Conservation (phyloP, 2,797 vertebrate species). For the Erpetoichthys calabaricus region DNA sequence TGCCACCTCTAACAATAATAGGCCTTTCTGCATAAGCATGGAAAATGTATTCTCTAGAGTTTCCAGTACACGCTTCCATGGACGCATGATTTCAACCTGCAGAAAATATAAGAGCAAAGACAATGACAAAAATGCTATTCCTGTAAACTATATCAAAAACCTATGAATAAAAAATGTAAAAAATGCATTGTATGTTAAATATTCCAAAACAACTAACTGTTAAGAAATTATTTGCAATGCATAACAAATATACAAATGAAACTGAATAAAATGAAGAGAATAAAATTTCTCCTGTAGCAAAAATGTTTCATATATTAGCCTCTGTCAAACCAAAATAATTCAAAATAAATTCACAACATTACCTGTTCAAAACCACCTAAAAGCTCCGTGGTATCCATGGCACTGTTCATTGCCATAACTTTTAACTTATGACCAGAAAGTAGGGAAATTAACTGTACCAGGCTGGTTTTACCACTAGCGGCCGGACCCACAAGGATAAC, state of each 20-base stretch:
- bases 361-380: constrained; percentile 96
- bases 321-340: neutral
- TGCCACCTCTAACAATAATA: constrained; percentile 65
- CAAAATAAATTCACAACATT: constrained; percentile 6
- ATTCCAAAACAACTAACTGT: neutral
- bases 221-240: neutral
- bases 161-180: neutral
- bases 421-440: constrained; percentile 75
- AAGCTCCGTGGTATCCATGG: constrained; percentile 91
- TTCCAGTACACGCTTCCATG: constrained; percentile 76
- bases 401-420: constrained; percentile 91
- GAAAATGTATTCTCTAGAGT: constrained; percentile 65
- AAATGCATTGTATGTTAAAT: neutral
- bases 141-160: neutral
- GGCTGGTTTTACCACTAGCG: constrained; percentile 79
- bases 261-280: too few species aligned
- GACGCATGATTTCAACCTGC: constrained; percentile 82
- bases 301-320: too few species aligned
- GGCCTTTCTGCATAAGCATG: constrained; percentile 64
- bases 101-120: constrained; percentile 8
- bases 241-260: neutral
- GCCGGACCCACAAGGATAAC: constrained; percentile 82
- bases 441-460: constrained; percentile 75
- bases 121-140: neutral
- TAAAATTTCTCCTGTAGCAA: too few species aligned